Evolutionary conservation across 2,888 invertebrate species (phyloP), one percentile per base, ranked within the genome.

Genomic region (Proisotoma minuta): DNA sequence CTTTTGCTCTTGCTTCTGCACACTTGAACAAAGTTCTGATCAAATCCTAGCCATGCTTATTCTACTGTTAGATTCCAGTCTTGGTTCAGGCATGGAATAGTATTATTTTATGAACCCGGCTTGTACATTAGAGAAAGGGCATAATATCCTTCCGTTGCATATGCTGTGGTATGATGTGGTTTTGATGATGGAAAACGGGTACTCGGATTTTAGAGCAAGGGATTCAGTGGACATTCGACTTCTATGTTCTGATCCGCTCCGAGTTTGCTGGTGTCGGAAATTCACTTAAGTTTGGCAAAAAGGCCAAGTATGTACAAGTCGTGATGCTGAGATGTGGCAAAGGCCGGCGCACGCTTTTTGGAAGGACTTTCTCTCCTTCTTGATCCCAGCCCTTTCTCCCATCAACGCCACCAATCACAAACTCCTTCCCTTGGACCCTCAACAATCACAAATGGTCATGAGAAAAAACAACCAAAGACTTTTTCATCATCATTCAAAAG

Each of bases 341-440:
- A 67, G 62, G 65, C 65, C 65, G 69, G 69, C 69, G 69, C 69
- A 67, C 58, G 57, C 68, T 65, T 63, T 63, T 61, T 65, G 60
- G 65, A 63, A 63, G 52, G 67, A 23, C 60, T 60, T 60, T 53
- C 65, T n/a, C n/a, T 69, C 65, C 57, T 62, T 62, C 56, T 67
- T 68, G 60, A 53, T 54, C 52, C 65, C 69, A 67, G 67, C 69
- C 69, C 69, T 69, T 69, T 71, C 67, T 65, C 68, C 60, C 57
- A 26, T 52, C 64, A 50, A 40, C 57, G 26, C 39, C 62, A 54
- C 70, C 70, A 71, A 71, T 71, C 65, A 65, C 60, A 29, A 48
- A 29, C 15, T 34, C 34, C 34, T 34, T 15, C 15, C 34, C 34
- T 34, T 34, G 15, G 15, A 34, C 34, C 34, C n/a, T n/a, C n/a